Evolutionary conservation across 2,888 invertebrate genomes (phyloP).

Genomic region (Eupithecia exiguata): DNA sequence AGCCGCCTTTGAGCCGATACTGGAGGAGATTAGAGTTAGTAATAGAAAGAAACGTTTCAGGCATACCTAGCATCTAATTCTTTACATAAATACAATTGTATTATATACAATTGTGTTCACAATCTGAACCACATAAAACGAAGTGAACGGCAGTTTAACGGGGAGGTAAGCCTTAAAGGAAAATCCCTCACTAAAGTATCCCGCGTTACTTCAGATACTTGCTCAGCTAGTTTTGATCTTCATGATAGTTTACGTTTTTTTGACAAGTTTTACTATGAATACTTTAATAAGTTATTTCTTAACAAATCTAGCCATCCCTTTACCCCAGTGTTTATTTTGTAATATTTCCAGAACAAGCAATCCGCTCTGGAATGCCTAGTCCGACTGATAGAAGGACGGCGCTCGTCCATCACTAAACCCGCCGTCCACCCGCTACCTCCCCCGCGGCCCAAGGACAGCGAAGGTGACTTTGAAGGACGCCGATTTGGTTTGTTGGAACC

Average conservation of each 20-base stretch:
- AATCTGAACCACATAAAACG: no score
- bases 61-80: no score
- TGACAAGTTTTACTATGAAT: no score
- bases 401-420: slow-evolving; percentile 48
- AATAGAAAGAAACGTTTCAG: background rate
- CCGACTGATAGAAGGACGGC: slow-evolving; percentile 66
- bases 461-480: slow-evolving; percentile 48
- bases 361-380: slow-evolving; percentile 68
- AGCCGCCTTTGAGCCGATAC: slow-evolving; percentile 64
- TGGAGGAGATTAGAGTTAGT: slow-evolving; percentile 70
- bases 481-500: slow-evolving; percentile 3
- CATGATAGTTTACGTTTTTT: no score
- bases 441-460: slow-evolving; percentile 53
- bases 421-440: slow-evolving; percentile 61
- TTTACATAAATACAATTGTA: background rate
- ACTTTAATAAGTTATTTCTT: no score
- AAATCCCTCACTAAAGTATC: no score
- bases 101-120: no score
- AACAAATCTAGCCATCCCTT: no score
- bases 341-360: slow-evolving; percentile 65
- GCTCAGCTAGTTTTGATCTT: background rate
- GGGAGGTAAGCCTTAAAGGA: no score
- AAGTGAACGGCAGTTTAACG: no score
- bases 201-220: no score
- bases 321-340: background rate